These are phyloP conservation scores for Hystrix cristata DNA, from an alignment of 2,113 vertebrate genomes.

Conservation along the genomic window DNA sequence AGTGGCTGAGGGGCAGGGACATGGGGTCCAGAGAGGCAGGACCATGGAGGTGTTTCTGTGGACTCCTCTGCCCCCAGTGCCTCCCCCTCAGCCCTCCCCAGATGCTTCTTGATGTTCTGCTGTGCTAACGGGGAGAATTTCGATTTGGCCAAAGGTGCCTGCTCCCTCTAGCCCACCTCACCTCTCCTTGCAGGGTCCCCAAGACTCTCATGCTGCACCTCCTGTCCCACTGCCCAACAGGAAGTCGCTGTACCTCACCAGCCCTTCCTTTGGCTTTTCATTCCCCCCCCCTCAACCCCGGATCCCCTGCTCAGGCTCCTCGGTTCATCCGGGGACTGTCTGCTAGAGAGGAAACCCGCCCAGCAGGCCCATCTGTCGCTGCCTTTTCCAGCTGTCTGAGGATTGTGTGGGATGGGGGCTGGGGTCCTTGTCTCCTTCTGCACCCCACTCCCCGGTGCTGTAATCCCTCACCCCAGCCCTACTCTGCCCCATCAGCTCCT, in stretches of 20 bases:
- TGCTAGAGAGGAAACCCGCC: conserved; percentile 73
- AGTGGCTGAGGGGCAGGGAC: background rate
- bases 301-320: background rate
- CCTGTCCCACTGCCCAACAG: accelerated
- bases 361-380: conserved; percentile 78
- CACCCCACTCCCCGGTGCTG: background rate
- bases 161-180: background rate
- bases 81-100: background rate
- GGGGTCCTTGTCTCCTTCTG: background rate
- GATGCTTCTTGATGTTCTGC: background rate
- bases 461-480: background rate
- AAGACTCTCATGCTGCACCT: background rate
- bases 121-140: background rate
- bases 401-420: background rate
- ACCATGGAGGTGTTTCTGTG: background rate
- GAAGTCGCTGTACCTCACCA: background rate
- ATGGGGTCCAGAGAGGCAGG: background rate
- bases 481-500: background rate
- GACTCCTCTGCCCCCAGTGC: background rate
- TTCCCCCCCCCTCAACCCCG: background rate
- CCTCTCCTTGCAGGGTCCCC: background rate
- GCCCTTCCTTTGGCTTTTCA: background rate
- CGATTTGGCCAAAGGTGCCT: background rate
- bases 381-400: conserved; percentile 28
- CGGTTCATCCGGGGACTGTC: background rate